Evolutionary conservation across 2,888 invertebrate species (phyloP), one percentile per base, ranked within the genome.

Genomic region (Pachymerium ferrugineum): DNA sequence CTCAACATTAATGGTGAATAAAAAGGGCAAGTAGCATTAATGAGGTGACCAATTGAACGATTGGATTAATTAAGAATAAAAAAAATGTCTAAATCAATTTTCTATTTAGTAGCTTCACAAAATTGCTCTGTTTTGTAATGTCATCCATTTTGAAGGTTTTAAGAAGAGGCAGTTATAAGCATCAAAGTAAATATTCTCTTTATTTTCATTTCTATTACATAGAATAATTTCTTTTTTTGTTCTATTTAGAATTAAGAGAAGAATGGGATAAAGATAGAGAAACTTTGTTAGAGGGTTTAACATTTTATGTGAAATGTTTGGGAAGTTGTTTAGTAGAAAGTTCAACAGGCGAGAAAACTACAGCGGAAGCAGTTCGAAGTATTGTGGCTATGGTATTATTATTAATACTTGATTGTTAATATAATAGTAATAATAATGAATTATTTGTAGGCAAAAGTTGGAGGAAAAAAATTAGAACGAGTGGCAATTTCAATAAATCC

Each of bases 281-380:
- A 74, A 78, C 79, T 0, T 82, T 83, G 35, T 77, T 81, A 74
- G 82, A 83, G 74, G 85, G 85, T 73, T 85, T 86, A 67, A 86
- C 85, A 35, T 88, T 87, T 81, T 85, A 85, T 80, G 84, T 91
- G 77, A 89, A 92, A 82, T 92, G 92, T 83, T 87, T 92, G 73
- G 93, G 93, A 16, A 88, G 88, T 75, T 89, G 89, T 22, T 86
- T 91, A 3, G 90, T 92, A 8, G 91, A 92, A 80, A 88, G 90
- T 71, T 88, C 90, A 6, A 87, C 88, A 19, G 89, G 88, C 75
- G 90, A 90, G 29, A 88, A 88, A 78, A 89, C 90, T 30, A 93
- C 91, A 74, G 90, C 91, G 2, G 88, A 90, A 74, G 93, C 93
- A 35, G 91, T 94, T 70, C 90, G 91, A 81, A 89, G 89, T 42